Base-by-base conservation (phyloP, 2,888 invertebrate genomes). In the Drosophila rubida region DNA sequence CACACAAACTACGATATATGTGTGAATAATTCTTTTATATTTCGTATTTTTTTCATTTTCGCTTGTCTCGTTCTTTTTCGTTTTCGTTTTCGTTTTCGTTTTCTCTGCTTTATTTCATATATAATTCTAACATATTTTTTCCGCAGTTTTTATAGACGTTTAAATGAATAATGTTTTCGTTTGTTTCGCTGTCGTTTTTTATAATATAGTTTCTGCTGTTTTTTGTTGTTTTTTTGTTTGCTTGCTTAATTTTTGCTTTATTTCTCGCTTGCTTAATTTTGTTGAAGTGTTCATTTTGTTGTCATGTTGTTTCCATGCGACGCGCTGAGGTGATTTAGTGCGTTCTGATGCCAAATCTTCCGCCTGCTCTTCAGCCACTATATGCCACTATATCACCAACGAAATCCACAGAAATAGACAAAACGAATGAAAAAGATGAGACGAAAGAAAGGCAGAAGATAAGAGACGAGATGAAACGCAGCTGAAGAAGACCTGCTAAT, bases 281-380 rank as follows among this genome's bases (percentile, higher is more conserved):
- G 88, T 79, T 83, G 87, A 83, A 84, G 78, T 78, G 85, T 69
- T 88, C 87, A 87, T 88, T 85, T 85, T 84, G 87, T 85, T 85
- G 81, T 87, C 88, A 88, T 76, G 87, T 87, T 87, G 84, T 88
- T 84, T 78, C 81, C 69, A 87, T 78, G 87, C 87, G 87, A 67
- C 70, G 57, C 59, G 64, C 57, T 51, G 70, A 80, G 73, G 73
- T 85, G 84, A 85, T 87, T 85, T 85, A 85, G 64, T 83, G 81
- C 70, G 78, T 73, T 80, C 84, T 67, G 80, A 69, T 88, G 87
- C 78, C 75, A 88, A 84, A 78, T 78, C 75, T 83, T 80, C 61
- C 75, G 80, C 45, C 65, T 75, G 66, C 63, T 66, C 41, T 51
- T 16, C 11, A 48, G 49, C 49, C n/a, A n/a, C n/a, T n/a, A n/a